phyloP scores from a whole-genome alignment of 2,888 invertebrate genomes.

The Rotaria sp. region DNA sequence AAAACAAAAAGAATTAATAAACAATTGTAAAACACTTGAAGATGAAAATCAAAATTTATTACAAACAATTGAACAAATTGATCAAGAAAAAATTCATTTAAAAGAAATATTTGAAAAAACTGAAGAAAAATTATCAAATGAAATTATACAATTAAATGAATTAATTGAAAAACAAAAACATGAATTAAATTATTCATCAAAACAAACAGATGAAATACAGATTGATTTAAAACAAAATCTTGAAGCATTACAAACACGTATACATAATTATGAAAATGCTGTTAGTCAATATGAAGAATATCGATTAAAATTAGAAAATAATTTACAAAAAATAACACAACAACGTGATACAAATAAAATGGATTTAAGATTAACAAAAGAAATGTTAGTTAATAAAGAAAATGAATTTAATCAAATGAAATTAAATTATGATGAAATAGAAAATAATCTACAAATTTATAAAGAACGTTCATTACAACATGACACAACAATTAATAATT shows the following conservation, averaged over 20 bases:
- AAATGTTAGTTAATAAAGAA: background rate
- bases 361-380: background rate
- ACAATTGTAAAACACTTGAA: background rate
- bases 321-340: constrained; percentile 24
- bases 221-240: background rate
- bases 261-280: constrained; percentile 23
- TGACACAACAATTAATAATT: background rate
- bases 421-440: background rate
- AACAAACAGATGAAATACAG: background rate
- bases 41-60: constrained; percentile 11
- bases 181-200: background rate
- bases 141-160: background rate
- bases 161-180: background rate
- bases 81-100: background rate
- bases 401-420: background rate
- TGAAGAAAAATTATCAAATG: background rate
- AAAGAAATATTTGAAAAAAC: background rate
- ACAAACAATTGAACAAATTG: background rate
- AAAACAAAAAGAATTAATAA: constrained; percentile 7
- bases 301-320: constrained; percentile 8
- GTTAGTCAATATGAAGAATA: constrained; percentile 29
- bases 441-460: background rate
- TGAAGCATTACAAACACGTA: background rate
- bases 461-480: background rate
- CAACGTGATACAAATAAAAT: constrained; percentile 27